Percentiles rank a stretch among this genome's conserved stretches.
phyloP scores from a whole-genome alignment of 2,797 vertebrate genomes.

The Coregonus sp. region DNA sequence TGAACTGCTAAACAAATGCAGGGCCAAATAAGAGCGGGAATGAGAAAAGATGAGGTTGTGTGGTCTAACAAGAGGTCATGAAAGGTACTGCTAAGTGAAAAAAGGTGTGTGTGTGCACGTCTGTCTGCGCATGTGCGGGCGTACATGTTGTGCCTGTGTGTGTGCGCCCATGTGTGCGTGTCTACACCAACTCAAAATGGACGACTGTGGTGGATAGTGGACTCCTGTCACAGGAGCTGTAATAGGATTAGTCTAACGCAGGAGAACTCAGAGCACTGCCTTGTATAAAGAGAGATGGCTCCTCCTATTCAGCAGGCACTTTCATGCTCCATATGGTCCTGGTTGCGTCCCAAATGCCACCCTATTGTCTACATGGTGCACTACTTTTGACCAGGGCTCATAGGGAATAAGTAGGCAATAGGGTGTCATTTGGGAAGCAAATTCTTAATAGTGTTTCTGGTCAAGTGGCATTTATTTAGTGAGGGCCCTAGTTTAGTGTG shows the following conservation, averaged over 20 bases:
- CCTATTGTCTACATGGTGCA: too few relatives aligned
- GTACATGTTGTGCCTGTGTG: slow-evolving; percentile 9
- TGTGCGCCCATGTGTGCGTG: not conserved
- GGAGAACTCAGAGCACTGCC: slow-evolving; percentile 38
- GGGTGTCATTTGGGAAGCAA: slow-evolving; percentile 1
- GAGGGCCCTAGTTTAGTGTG: not conserved
- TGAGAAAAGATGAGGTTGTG: too few relatives aligned
- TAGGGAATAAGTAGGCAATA: not conserved
- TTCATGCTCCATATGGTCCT: not conserved
- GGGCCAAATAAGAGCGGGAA: too few relatives aligned
- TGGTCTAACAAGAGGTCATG: too few relatives aligned
- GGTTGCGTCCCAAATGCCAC: too few relatives aligned
- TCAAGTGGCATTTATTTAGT: not conserved
- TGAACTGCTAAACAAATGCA: too few relatives aligned
- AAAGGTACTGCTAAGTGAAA: too few relatives aligned
- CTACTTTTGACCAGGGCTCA: too few relatives aligned
- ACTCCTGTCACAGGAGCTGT: slow-evolving; percentile 40
- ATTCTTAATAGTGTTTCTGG: too few relatives aligned
- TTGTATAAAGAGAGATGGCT: slow-evolving; percentile 49
- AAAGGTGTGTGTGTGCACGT: too few relatives aligned
- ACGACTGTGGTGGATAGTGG: slow-evolving; percentile 52
- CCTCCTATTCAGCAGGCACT: slow-evolving; percentile 31
- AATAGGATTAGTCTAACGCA: slow-evolving; percentile 33
- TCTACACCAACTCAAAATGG: slow-evolving; percentile 35
- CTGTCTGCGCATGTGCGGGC: not conserved